These are phyloP conservation scores for Horisme vitalbata DNA, from an alignment of 2,888 invertebrate species.

Conservation along the genomic window DNA sequence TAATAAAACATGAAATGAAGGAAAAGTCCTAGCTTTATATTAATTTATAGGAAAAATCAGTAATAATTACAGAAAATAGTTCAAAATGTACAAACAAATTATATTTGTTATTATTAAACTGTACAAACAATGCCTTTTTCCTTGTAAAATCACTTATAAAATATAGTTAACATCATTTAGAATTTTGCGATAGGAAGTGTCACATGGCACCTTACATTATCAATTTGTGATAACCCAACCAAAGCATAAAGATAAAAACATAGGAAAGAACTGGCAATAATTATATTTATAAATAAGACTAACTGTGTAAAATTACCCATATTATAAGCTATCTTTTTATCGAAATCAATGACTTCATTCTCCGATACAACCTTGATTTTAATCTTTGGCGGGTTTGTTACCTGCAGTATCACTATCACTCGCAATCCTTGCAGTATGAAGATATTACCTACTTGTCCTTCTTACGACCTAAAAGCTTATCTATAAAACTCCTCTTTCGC, in stretches of 20 bases:
- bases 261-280: constrained; percentile 67
- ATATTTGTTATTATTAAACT: constrained; percentile 10
- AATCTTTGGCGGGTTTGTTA: constrained; percentile 73
- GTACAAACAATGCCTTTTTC: constrained; percentile 12
- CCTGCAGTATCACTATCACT: constrained; percentile 53
- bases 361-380: constrained; percentile 55
- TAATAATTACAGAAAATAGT: constrained; percentile 15
- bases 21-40: constrained; percentile 7
- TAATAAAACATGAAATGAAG: constrained; percentile 19
- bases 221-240: constrained; percentile 75
- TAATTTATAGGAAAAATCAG: constrained; percentile 14
- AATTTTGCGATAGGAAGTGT: constrained; percentile 74
- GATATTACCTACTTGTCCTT: constrained; percentile 56
- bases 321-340: constrained; percentile 42
- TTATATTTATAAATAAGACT: constrained; percentile 57
- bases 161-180: constrained; percentile 42
- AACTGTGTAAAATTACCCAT: constrained; percentile 40
- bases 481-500: constrained; percentile 75
- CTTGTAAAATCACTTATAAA: constrained; percentile 20
- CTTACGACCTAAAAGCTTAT: constrained; percentile 74
- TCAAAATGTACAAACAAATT: constrained; percentile 22
- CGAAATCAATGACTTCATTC: constrained; percentile 68
- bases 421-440: constrained; percentile 29
- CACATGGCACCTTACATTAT: constrained; percentile 75
- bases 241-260: constrained; percentile 74